Evolutionary conservation across 2,113 vertebrate genomes (phyloP).

Genomic region (Megaceryle torquata): DNA sequence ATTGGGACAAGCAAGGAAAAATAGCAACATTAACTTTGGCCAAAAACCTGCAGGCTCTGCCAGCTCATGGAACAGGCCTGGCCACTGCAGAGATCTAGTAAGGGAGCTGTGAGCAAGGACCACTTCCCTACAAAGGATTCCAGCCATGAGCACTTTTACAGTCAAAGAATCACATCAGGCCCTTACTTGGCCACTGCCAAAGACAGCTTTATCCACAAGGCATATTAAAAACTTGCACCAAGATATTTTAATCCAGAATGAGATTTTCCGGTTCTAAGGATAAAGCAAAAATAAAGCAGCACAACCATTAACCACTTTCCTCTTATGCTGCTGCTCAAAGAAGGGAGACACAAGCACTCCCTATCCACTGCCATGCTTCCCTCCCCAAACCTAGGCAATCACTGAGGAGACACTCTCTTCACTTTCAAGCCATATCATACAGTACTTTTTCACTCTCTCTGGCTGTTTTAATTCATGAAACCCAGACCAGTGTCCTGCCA

Average conservation of each 20-base stretch:
- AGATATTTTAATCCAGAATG: background rate
- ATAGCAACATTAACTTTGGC: background rate
- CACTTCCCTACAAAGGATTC: background rate
- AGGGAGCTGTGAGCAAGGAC: background rate
- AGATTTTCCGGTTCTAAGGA: background rate
- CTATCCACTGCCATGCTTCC: background rate
- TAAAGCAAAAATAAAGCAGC: background rate
- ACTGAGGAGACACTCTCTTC: background rate
- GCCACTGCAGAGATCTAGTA: background rate
- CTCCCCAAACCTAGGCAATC: background rate
- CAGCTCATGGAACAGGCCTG: background rate
- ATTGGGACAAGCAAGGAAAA: background rate
- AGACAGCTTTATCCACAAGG: background rate
- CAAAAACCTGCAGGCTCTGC: background rate
- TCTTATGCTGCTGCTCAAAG: background rate
- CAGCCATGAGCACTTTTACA: background rate
- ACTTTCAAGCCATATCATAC: background rate
- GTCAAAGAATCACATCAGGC: background rate
- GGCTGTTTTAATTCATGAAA: background rate
- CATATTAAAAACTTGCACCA: background rate
- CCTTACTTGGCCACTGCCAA: background rate
- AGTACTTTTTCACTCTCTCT: background rate
- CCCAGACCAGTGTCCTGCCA: background rate
- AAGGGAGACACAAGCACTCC: background rate
- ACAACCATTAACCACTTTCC: background rate